These are phyloP conservation scores for Heliconius ethilla DNA, from an alignment of 2,888 invertebrate genomes.

Conservation along the genomic window DNA sequence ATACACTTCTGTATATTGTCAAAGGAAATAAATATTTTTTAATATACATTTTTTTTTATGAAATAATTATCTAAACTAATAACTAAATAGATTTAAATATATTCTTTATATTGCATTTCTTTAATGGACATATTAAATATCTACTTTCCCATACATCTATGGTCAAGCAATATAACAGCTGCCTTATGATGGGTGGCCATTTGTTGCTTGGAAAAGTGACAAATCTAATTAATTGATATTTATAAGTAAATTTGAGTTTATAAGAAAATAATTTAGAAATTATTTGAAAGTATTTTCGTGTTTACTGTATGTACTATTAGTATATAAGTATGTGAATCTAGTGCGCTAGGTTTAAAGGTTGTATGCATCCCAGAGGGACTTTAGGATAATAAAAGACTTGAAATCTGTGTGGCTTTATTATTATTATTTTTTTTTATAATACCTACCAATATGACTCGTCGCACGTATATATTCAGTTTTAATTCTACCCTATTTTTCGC, in stretches of 20 bases:
- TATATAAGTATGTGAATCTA: slow-evolving; percentile 38
- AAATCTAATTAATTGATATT: neutral
- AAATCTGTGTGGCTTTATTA: slow-evolving; percentile 15
- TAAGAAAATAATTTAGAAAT: neutral
- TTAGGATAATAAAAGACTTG: slow-evolving; percentile 43
- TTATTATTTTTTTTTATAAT: neutral
- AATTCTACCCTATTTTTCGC: no score
- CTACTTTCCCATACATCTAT: neutral
- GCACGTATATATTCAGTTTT: no score
- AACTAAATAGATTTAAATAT: neutral
- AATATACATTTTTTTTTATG: neutral
- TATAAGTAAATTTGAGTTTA: neutral
- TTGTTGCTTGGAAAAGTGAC: neutral
- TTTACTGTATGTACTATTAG: neutral
- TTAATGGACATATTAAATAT: slow-evolving; percentile 5
- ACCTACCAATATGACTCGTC: no score
- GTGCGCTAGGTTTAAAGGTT: slow-evolving; percentile 46
- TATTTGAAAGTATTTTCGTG: neutral
- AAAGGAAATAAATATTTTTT: neutral
- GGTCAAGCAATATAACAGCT: neutral
- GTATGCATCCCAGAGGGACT: slow-evolving; percentile 41
- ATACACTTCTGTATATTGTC: neutral
- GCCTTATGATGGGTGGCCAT: neutral
- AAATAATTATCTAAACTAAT: slow-evolving; percentile 9
- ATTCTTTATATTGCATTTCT: neutral